Evolutionary conservation across 2,113 vertebrate species (phyloP).

Genomic region (Malurus elegans): DNA sequence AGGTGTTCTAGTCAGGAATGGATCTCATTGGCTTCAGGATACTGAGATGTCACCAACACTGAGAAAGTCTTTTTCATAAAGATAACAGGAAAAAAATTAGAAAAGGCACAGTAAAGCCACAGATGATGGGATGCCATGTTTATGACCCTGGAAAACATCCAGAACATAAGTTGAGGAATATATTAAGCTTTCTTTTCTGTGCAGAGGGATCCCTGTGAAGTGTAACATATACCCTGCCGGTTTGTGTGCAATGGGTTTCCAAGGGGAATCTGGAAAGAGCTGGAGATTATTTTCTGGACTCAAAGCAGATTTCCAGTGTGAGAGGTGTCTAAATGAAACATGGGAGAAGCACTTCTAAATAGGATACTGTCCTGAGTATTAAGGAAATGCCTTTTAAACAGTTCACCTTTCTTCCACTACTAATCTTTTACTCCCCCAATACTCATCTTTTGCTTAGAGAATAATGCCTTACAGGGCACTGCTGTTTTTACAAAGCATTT

Average conservation of each 20-base stretch:
- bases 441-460: neutral
- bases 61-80: constrained; percentile 21
- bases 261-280: neutral
- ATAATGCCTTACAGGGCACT: neutral
- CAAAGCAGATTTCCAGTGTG: neutral
- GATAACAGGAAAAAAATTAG: constrained; percentile 16
- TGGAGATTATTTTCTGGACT: neutral
- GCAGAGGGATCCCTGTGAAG: constrained; percentile 1
- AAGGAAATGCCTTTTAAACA: constrained; percentile 1
- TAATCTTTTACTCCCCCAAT: neutral
- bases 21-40: neutral
- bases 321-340: neutral
- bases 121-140: constrained; percentile 17
- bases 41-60: neutral
- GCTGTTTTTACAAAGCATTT: neutral
- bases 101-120: constrained; percentile 10
- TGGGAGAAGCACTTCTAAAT: neutral
- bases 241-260: neutral
- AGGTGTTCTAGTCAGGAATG: neutral
- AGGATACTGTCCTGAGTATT: neutral
- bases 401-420: neutral
- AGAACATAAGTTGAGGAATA: constrained; percentile 2
- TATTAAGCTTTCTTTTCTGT: constrained; percentile 1
- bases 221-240: constrained; percentile 4
- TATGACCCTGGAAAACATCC: constrained; percentile 51